Evolutionary conservation across 2,113 vertebrate genomes (phyloP), one percentile per base, ranked within the genome.

Genomic region (Narcine bancroftii): DNA sequence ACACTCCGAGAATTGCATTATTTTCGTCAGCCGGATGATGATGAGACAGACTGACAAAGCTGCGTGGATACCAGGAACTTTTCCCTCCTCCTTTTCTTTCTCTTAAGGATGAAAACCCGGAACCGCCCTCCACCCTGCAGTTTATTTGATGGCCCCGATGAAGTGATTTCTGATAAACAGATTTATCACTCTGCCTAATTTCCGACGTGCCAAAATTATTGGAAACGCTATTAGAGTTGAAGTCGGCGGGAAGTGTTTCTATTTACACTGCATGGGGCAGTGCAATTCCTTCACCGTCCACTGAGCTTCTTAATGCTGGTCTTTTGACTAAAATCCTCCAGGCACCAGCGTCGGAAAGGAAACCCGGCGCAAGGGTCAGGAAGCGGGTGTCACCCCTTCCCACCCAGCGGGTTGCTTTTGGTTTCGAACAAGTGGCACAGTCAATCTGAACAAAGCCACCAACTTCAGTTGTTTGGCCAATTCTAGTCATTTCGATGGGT

Each of bases 1-100:
- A 73, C 89, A 92, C 73, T 63, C 87, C 87, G 77, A 53, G 60
- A 75, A 69, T 92, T 93, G 83, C 93, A 94, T 93, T 93, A 94
- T 94, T 93, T 94, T 93, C 93, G 92, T 95, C 93, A 94, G 93
- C 94, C 93, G 93, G 95, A 94, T 95, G 94, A 83, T 83, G 94
- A 93, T 93, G 93, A 93, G 93, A 77, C 81, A 10, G 63, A 91
- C 60, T 91, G 87, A 91, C 87, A 91, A 93, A 93, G 92, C 92
- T 92, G 94, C 94, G 83, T 79, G 93, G 93, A 95, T 95, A 95
- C 95, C 93, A 94, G 95, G 95, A 95, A 95, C 93, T 95, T 92
- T 5, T 2, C 15, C 42, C 17, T 24, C 11, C 6, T 2, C 50
- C 3, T 60, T 60, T 85, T 33, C 33, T 33, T 56, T 60, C n/a